phyloP scores from a whole-genome alignment of 2,888 invertebrate genomes.

The Hirudinaria manillensis region DNA sequence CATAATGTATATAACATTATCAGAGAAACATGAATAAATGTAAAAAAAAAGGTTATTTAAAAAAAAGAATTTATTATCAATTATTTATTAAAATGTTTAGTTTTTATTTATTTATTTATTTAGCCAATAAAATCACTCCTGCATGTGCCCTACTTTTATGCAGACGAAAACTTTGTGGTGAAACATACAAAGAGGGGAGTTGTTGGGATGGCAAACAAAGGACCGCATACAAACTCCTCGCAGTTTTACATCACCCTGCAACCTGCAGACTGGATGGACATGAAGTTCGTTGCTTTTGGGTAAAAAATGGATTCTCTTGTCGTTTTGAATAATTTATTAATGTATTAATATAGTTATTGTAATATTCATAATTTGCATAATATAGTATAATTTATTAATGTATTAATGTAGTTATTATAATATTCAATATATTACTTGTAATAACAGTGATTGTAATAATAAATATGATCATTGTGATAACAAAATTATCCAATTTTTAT shows the following conservation, averaged over 20 bases:
- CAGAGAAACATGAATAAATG: too few species aligned
- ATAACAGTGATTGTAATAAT: not conserved
- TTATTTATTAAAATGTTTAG: not conserved
- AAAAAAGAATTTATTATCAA: too few species aligned
- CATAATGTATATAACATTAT: not conserved
- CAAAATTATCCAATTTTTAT: too few species aligned
- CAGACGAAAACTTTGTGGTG: slow-evolving; percentile 67
- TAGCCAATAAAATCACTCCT: too few species aligned
- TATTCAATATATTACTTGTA: not conserved
- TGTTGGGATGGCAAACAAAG: slow-evolving; percentile 68
- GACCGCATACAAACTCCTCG: slow-evolving; percentile 65
- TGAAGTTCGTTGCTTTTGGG: slow-evolving; percentile 70
- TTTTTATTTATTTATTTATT: not conserved
- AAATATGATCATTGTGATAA: not conserved
- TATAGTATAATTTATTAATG: not conserved
- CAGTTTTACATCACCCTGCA: slow-evolving; percentile 66
- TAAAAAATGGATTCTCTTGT: slow-evolving; percentile 45
- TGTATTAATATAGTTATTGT: not conserved
- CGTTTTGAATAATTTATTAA: not conserved
- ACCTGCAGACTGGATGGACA: slow-evolving; percentile 67
- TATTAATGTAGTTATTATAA: slow-evolving; percentile 29
- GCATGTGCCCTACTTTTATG: slow-evolving; percentile 22
- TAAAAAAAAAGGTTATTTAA: too few species aligned
- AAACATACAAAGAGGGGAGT: slow-evolving; percentile 65
- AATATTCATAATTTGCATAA: not conserved